phyloP scores from a whole-genome alignment of 92 coral and sea anemone genomes.

The Heliopora coerulea region DNA sequence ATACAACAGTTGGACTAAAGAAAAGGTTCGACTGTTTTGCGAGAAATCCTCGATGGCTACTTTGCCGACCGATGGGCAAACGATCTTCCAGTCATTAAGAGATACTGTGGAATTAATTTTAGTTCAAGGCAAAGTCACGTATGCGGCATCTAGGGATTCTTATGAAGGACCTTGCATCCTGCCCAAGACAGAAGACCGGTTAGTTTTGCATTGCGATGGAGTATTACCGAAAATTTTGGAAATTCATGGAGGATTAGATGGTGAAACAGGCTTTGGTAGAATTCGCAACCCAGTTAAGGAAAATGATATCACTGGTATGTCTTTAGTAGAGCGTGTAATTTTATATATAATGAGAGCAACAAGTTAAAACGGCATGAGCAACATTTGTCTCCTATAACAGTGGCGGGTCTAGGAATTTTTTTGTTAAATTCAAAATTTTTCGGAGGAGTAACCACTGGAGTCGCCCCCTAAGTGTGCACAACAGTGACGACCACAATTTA shows the following conservation, averaged over 20 bases:
- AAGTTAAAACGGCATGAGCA: too few relatives aligned
- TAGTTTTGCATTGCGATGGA: constrained; percentile 60
- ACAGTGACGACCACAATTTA: too few relatives aligned
- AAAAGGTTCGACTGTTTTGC: constrained; percentile 84
- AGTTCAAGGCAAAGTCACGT: constrained; percentile 82
- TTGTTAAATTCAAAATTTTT: too few relatives aligned
- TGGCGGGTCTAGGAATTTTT: too few relatives aligned
- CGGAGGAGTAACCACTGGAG: too few relatives aligned
- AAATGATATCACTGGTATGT: neutral
- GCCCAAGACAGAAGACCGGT: constrained; percentile 57
- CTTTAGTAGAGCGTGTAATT: too few relatives aligned
- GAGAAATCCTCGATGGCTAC: constrained; percentile 80
- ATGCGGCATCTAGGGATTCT: constrained; percentile 62
- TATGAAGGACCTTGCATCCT: constrained; percentile 83
- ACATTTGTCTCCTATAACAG: too few relatives aligned
- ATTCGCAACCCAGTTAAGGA: neutral
- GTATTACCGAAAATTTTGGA: constrained; percentile 75
- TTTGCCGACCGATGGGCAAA: constrained; percentile 53
- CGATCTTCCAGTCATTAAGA: constrained; percentile 49
- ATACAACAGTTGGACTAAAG: constrained; percentile 89
- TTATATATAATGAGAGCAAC: too few relatives aligned
- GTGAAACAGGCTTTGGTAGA: neutral
- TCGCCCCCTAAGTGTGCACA: too few relatives aligned
- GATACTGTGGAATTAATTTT: constrained; percentile 80
- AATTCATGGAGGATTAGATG: neutral